These are phyloP conservation scores for Xenus cinereus DNA, from an alignment of 2,113 vertebrate genomes.

Conservation along the genomic window DNA sequence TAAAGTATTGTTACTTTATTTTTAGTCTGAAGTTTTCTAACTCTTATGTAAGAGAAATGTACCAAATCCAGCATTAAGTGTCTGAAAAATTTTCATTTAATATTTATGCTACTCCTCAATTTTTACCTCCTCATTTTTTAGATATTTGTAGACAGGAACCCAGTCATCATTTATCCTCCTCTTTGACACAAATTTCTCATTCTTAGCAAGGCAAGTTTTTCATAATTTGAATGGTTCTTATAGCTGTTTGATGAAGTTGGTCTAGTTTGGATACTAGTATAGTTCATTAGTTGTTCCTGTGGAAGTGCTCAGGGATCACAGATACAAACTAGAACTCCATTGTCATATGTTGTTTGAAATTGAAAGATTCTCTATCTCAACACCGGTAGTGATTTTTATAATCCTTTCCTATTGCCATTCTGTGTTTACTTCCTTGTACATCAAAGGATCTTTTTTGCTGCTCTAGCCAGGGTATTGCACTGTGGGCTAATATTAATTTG, in stretches of 20 bases:
- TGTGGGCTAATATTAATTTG: conserved; percentile 32
- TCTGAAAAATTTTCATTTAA: background rate
- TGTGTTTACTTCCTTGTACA: background rate
- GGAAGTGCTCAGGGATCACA: background rate
- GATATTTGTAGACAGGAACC: background rate
- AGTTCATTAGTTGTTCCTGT: background rate
- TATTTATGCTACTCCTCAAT: background rate
- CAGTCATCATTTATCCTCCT: background rate
- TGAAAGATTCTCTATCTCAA: background rate
- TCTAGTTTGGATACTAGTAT: background rate
- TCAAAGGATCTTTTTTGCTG: background rate
- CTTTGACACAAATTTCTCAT: background rate
- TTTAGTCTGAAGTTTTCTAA: background rate
- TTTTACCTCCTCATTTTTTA: background rate
- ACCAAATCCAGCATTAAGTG: background rate
- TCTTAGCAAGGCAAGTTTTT: background rate
- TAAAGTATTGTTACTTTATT: background rate
- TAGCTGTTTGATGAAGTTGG: background rate
- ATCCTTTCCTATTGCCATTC: background rate
- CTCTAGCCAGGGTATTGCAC: background rate
- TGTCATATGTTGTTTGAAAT: background rate
- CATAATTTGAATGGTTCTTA: background rate
- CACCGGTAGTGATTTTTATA: background rate
- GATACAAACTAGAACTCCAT: background rate
- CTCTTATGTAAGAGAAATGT: background rate